A percentile compares a stretch with the other conserved stretches of the same genome.
Conservation (phyloP, 2,797 vertebrate genomes). For the Spinibarbus caldwelli region DNA sequence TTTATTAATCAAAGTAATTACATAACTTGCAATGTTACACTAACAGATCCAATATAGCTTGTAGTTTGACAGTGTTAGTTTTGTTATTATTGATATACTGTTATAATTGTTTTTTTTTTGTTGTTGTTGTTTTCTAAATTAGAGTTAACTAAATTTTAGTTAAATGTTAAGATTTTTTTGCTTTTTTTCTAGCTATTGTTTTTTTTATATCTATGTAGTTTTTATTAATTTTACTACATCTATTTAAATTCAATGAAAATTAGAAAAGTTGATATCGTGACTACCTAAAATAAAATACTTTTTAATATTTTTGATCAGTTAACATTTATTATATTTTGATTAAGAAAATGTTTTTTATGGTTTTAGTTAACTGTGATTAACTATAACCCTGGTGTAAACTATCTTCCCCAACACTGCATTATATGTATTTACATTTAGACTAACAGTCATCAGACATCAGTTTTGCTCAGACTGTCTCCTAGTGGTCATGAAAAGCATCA, state of each 20-base stretch:
- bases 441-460: background rate
- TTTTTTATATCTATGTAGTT: background rate
- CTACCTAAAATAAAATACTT: background rate
- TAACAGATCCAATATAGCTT: background rate
- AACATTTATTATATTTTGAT: background rate
- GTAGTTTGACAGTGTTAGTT: background rate
- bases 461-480: background rate
- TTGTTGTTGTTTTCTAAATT: too few relatives aligned
- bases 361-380: background rate
- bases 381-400: background rate
- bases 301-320: background rate
- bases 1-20: background rate
- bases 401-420: background rate
- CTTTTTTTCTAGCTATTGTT: background rate
- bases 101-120: background rate
- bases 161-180: too few relatives aligned
- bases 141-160: too few relatives aligned
- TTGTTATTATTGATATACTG: background rate
- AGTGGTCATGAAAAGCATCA: conserved; percentile 7
- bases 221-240: background rate
- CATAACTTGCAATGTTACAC: background rate
- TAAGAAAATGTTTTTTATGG: background rate
- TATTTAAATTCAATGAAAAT: background rate
- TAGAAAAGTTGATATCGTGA: background rate
- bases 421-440: background rate